phyloP scores from a whole-genome alignment of 2,888 invertebrate genomes.

The Ennomos erosarius region DNA sequence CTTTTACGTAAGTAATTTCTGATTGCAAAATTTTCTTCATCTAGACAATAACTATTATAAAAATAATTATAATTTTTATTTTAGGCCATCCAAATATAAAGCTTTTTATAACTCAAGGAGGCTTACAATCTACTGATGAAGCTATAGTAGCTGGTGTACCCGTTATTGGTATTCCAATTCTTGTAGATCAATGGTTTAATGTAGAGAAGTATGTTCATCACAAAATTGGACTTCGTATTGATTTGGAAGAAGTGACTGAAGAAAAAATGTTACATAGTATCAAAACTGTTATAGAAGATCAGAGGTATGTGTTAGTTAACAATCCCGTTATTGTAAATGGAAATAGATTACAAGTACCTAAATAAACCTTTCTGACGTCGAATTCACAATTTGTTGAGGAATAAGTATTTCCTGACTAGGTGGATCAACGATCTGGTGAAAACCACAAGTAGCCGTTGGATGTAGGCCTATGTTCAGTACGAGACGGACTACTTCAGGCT shows the following conservation, averaged over 20 bases:
- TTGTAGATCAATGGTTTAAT: slow-evolving; percentile 67
- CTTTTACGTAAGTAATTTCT: slow-evolving; percentile 55
- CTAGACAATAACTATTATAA: too few species aligned
- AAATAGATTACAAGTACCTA: too few species aligned
- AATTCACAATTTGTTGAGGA: too few species aligned
- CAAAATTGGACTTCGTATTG: slow-evolving; percentile 45
- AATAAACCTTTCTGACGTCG: too few species aligned
- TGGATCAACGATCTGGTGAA: too few species aligned
- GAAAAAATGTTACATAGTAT: slow-evolving; percentile 24
- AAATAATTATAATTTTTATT: background rate
- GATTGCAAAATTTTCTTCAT: background rate
- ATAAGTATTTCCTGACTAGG: too few species aligned
- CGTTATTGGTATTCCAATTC: slow-evolving; percentile 63
- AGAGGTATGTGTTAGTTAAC: too few species aligned
- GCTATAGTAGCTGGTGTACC: slow-evolving; percentile 64
- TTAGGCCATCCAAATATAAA: slow-evolving; percentile 71
- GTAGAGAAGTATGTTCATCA: slow-evolving; percentile 48
- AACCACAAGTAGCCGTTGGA: too few species aligned
- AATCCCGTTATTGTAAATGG: too few species aligned
- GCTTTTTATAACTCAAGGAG: slow-evolving; percentile 72
- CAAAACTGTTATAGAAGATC: too few species aligned
- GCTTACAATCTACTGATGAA: slow-evolving; percentile 70
- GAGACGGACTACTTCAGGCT: too few species aligned
- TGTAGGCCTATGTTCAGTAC: too few species aligned
- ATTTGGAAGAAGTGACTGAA: slow-evolving; percentile 45